These are phyloP conservation scores for Aplocera efformata DNA, from an alignment of 2,888 invertebrate genomes.

Conservation along the genomic window DNA sequence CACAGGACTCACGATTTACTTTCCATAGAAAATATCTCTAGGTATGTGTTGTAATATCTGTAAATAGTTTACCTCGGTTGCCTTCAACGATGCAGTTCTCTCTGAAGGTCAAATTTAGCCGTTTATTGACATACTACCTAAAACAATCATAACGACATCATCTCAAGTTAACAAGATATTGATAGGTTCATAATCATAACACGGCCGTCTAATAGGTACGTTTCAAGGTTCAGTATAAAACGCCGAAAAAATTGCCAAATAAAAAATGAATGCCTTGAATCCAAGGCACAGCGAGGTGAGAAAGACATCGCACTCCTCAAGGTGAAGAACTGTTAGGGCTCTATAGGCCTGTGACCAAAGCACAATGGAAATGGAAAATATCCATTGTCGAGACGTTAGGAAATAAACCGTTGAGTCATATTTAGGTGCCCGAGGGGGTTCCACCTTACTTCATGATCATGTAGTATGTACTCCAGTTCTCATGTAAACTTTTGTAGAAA, in stretches of 20 bases:
- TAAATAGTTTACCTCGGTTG: too few relatives aligned
- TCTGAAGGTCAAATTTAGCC: not conserved
- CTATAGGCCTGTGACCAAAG: not conserved
- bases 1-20: too few relatives aligned
- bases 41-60: too few relatives aligned
- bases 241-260: slow-evolving; percentile 36
- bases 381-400: not conserved
- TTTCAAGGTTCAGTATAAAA: slow-evolving; percentile 29
- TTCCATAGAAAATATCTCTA: too few relatives aligned
- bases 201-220: slow-evolving; percentile 20
- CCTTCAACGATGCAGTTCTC: not conserved
- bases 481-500: too few relatives aligned
- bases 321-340: slow-evolving; percentile 31
- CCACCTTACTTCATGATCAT: too few relatives aligned
- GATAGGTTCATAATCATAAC: not conserved
- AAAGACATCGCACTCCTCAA: slow-evolving; percentile 49
- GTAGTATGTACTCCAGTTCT: too few relatives aligned
- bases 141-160: slow-evolving; percentile 1
- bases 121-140: not conserved
- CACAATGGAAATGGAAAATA: not conserved
- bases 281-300: slow-evolving; percentile 38
- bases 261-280: slow-evolving; percentile 49
- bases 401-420: not conserved
- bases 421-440: too few relatives aligned
- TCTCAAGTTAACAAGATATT: slow-evolving; percentile 7